Evolutionary conservation across 2,888 invertebrate species (phyloP).

Genomic region (Athalia circularis): DNA sequence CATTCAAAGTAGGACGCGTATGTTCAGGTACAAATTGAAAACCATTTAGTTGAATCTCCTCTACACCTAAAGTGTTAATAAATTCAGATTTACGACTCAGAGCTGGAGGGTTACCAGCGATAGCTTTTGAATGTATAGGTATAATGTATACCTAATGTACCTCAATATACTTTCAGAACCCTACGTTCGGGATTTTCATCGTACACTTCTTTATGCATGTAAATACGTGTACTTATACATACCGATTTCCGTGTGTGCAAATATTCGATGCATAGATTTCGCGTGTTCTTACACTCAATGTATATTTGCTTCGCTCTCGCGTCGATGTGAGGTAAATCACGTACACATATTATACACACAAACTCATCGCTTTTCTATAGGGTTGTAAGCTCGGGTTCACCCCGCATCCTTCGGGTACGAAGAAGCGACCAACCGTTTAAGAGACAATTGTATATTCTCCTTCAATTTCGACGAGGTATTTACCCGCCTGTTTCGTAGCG

Average conservation of each 20-base stretch:
- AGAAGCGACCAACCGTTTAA: slow-evolving; percentile 16
- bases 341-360: background rate
- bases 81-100: slow-evolving; percentile 72
- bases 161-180: background rate
- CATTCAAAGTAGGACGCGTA: slow-evolving; percentile 44
- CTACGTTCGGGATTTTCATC: background rate
- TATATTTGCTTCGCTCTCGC: background rate
- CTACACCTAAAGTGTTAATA: slow-evolving; percentile 71
- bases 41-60: slow-evolving; percentile 72
- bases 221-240: background rate
- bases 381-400: background rate
- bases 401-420: background rate
- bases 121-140: background rate
- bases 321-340: background rate
- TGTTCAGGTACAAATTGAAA: slow-evolving; percentile 73
- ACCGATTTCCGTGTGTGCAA: background rate
- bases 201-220: background rate
- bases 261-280: slow-evolving; percentile 4
- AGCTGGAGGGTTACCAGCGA: slow-evolving; percentile 46
- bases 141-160: background rate
- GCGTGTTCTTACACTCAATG: background rate
- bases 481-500: background rate
- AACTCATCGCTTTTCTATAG: background rate
- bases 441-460: slow-evolving; percentile 27
- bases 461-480: slow-evolving; percentile 12